These are phyloP conservation scores for Ephydatia muelleri DNA, from an alignment of 37 sponge, comb jelly and placozoan species.

Conservation along the genomic window DNA sequence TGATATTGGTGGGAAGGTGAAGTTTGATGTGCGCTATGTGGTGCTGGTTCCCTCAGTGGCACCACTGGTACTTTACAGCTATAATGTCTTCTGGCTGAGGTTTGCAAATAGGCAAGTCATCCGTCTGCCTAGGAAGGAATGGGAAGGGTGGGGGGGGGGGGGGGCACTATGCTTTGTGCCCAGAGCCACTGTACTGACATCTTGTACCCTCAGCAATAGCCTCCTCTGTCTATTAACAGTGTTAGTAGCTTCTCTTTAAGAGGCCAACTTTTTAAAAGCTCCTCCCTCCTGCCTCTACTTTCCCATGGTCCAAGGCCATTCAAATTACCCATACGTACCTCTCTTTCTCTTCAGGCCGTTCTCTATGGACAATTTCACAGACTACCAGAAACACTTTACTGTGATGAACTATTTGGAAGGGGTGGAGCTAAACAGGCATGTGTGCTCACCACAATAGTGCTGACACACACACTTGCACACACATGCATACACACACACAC, in stretches of 20 bases:
- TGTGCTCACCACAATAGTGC: too few species aligned
- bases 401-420: slow-evolving; percentile 92
- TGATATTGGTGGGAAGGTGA: slow-evolving; percentile 75
- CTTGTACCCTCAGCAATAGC: too few species aligned
- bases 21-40: slow-evolving; percentile 93
- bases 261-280: too few species aligned
- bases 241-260: too few species aligned
- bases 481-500: slow-evolving; percentile 16
- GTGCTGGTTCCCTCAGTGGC: slow-evolving; percentile 70
- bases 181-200: too few species aligned
- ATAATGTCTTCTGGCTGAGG: slow-evolving; percentile 95
- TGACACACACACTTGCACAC: too few species aligned
- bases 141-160: too few species aligned
- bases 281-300: too few species aligned
- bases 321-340: background rate
- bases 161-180: too few species aligned
- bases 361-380: slow-evolving; percentile 75
- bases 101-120: slow-evolving; percentile 88
- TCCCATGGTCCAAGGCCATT: background rate
- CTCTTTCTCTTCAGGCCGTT: slow-evolving; percentile 61
- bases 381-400: slow-evolving; percentile 95
- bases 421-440: slow-evolving; percentile 57
- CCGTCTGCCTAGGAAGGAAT: background rate
- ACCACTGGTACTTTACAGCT: slow-evolving; percentile 74
- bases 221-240: too few species aligned